Evolutionary conservation across 2,888 invertebrate genomes (phyloP).

Genomic region (Adineta ricciae): DNA sequence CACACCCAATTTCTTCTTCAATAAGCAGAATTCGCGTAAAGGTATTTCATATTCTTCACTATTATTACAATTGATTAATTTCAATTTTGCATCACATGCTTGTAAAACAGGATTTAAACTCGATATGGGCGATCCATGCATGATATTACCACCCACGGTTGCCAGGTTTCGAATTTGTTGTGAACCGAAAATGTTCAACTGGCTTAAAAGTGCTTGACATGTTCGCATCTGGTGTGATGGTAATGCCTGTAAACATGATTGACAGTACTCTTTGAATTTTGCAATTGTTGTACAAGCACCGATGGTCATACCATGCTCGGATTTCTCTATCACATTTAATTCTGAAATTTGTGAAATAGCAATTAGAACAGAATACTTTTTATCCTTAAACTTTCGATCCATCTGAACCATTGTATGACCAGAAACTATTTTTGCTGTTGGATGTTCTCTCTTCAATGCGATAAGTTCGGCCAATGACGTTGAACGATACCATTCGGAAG

Average conservation of each 20-base stretch:
- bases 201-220: constrained; percentile 60
- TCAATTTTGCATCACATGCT: constrained; percentile 60
- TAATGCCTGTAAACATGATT: constrained; percentile 47
- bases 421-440: constrained; percentile 57
- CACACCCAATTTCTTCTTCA: constrained; percentile 67
- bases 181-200: constrained; percentile 83
- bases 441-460: constrained; percentile 58
- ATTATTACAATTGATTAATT: constrained; percentile 52
- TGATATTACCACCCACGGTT: constrained; percentile 42
- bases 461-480: constrained; percentile 59
- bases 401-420: constrained; percentile 64
- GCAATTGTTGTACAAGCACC: constrained; percentile 69
- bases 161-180: constrained; percentile 87
- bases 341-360: constrained; percentile 62
- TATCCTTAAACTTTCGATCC: constrained; percentile 71
- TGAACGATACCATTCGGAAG: constrained; percentile 68
- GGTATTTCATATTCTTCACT: constrained; percentile 53
- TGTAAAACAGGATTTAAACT: constrained; percentile 83
- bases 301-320: constrained; percentile 58
- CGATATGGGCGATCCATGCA: constrained; percentile 52
- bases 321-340: constrained; percentile 57
- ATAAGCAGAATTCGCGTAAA: constrained; percentile 64
- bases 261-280: constrained; percentile 62
- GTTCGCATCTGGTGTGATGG: not conserved
- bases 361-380: constrained; percentile 66